Evolutionary conservation across 2,113 vertebrate species (phyloP).

Genomic region (Hirundichthys speculiger): DNA sequence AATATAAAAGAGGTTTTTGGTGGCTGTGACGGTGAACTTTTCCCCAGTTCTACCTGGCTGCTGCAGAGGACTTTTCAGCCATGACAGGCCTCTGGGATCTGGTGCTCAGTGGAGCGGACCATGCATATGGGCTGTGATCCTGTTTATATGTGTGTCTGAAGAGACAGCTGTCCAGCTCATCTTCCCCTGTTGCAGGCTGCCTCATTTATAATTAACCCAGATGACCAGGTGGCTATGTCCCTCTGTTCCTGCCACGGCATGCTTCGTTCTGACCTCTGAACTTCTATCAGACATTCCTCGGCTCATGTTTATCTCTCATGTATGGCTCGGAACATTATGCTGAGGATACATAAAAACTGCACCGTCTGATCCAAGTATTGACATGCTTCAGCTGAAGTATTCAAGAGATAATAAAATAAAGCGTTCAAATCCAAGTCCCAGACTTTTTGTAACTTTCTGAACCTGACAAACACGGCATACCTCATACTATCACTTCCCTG

Average conservation of each 20-base stretch:
- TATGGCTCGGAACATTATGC: slow-evolving; percentile 44
- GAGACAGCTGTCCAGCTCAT: slow-evolving; percentile 81
- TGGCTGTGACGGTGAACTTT: slow-evolving; percentile 73
- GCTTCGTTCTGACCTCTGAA: slow-evolving; percentile 74
- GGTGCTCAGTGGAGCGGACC: slow-evolving; percentile 65
- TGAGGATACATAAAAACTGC: slow-evolving; percentile 20
- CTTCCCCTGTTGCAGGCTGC: slow-evolving; percentile 74
- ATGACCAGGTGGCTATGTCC: slow-evolving; percentile 82
- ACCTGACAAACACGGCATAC: background rate
- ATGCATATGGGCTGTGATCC: slow-evolving; percentile 66
- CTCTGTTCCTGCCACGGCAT: slow-evolving; percentile 80
- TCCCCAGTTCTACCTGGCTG: slow-evolving; percentile 80
- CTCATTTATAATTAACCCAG: slow-evolving; percentile 82
- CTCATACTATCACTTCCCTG: too few relatives aligned
- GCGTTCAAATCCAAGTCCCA: background rate
- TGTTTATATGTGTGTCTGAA: slow-evolving; percentile 64
- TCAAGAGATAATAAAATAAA: background rate
- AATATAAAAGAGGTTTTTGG: slow-evolving; percentile 56
- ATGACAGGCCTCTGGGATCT: slow-evolving; percentile 68
- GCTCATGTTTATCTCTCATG: slow-evolving; percentile 68
- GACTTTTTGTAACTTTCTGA: background rate
- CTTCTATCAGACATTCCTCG: slow-evolving; percentile 76
- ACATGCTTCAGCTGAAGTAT: background rate
- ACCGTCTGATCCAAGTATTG: slow-evolving; percentile 1
- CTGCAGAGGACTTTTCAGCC: slow-evolving; percentile 67